Conservation (phyloP, 2,797 vertebrate genomes). For the Silurus lanzhouensis region DNA sequence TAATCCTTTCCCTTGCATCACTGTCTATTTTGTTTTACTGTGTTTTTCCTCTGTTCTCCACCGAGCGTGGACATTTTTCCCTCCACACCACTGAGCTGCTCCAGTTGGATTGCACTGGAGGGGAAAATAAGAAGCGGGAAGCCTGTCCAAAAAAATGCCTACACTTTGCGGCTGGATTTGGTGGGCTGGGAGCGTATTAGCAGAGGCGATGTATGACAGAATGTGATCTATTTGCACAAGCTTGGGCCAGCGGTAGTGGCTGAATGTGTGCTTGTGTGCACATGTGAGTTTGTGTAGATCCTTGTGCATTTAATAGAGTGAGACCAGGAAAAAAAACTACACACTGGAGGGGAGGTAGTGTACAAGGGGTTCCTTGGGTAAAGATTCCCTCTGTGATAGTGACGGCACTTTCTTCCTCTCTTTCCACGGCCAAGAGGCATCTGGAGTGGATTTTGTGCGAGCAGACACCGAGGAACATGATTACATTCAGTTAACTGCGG, state of each 20-base stretch:
- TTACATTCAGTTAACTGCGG: constrained; percentile 99
- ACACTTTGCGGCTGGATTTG: constrained; percentile 56
- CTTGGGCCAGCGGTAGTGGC: constrained; percentile 30
- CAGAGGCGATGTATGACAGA: constrained; percentile 57
- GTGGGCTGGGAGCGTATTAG: constrained; percentile 59
- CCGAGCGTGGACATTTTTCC: constrained; percentile 60
- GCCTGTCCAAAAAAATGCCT: constrained; percentile 54
- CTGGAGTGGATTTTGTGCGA: constrained; percentile 97
- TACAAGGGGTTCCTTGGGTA: constrained; percentile 67
- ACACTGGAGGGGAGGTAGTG: constrained; percentile 17
- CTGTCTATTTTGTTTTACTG: constrained; percentile 58
- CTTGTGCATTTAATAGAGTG: constrained; percentile 64
- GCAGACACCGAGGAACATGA: constrained; percentile 99
- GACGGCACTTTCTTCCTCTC: constrained; percentile 79
- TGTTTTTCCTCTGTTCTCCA: constrained; percentile 64
- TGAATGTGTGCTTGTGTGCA: constrained; percentile 46
- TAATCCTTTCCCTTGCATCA: constrained; percentile 69
- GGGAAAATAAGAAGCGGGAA: constrained; percentile 63
- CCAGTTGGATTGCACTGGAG: constrained; percentile 66
- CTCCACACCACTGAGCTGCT: constrained; percentile 57
- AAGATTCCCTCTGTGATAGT: constrained; percentile 74
- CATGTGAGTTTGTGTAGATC: constrained; percentile 56
- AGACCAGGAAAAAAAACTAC: constrained; percentile 63
- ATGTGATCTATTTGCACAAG: constrained; percentile 54
- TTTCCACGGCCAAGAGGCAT: constrained; percentile 87